Percentiles rank a stretch among this genome's conserved stretches.
These are phyloP conservation scores for Anguilla rostrata DNA, from an alignment of 2,113 vertebrate species.

Conservation along the genomic window DNA sequence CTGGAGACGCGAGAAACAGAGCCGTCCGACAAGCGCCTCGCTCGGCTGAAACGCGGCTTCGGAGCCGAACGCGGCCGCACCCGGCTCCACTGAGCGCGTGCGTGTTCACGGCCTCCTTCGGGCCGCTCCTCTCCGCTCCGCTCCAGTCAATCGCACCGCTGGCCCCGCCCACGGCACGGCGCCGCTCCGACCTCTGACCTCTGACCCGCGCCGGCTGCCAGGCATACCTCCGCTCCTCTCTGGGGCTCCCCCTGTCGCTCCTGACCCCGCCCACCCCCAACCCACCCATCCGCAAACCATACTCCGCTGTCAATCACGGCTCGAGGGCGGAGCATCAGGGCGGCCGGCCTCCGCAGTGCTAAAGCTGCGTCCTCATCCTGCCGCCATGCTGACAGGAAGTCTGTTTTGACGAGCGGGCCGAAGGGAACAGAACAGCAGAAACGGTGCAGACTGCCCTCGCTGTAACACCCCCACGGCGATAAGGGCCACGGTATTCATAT, in stretches of 20 bases:
- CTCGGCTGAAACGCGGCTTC: too few species aligned
- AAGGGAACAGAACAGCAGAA: not conserved
- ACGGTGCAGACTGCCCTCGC: not conserved
- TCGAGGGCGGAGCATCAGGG: not conserved
- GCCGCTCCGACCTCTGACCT: not conserved
- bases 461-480: not conserved
- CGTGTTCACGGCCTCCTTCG: not conserved
- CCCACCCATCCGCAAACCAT: not conserved
- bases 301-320: not conserved
- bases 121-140: not conserved
- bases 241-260: not conserved
- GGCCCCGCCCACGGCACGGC: not conserved
- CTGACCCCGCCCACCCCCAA: not conserved
- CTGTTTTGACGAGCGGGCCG: not conserved
- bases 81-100: not conserved
- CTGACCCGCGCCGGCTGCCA: not conserved
- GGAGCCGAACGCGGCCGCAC: too few species aligned
- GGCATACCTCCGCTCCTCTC: not conserved
- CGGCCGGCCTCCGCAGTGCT: not conserved
- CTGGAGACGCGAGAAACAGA: not conserved
- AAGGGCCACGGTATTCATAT: not conserved
- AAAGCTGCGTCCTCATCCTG: not conserved
- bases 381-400: not conserved
- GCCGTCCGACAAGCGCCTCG: too few species aligned
- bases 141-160: not conserved